Evolutionary conservation across 37 sponge, comb jelly and placozoan species (phyloP), one percentile per base, ranked within the genome.

Genomic region (Geodia barretti): DNA sequence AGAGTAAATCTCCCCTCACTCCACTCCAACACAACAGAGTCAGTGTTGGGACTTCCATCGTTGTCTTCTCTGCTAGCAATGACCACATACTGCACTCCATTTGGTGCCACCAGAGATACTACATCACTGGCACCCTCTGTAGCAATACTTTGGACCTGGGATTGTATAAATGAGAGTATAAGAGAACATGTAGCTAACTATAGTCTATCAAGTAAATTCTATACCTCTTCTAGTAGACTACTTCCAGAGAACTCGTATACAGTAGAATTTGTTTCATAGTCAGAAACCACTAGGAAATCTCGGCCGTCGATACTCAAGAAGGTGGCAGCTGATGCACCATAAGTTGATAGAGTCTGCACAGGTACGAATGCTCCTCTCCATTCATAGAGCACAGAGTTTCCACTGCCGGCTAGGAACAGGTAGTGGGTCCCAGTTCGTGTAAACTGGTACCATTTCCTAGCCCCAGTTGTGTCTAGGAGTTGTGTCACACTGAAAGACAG

Each of bases 121-220:
- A 86, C 83, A 76, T 90, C 91, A 75, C 58, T 68, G 5, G 79
- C 91, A 25, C 86, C 86, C 20, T 38, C 39, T n/a, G 91, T 86
- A 35, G 79, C 72, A 29, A 90, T 42, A n/a, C 39, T 23, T 41
- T 90, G 91, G 41, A 68, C 14, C 88, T 87, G 72, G 39, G 68
- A 9, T 47, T 41, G 24, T 29, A 73, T 41, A 37, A 35, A 38
- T 7, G 4, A n/a, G n/a, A n/a, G n/a, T n/a, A n/a, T n/a, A n/a
- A n/a, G n/a, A n/a, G n/a, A n/a, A n/a, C n/a, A n/a, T n/a, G n/a
- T n/a, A n/a, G n/a, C n/a, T n/a, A n/a, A 2, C 59, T 32, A 47
- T 4, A 25, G 11, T 7, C 58, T 4, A 31, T 76, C 36, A 36
- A 23, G 39, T 33, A 41, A 4, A 41, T 41, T 7, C 3, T 17